Base-by-base conservation (phyloP, 2,797 vertebrate species). In the Sebastes nivosus region DNA sequence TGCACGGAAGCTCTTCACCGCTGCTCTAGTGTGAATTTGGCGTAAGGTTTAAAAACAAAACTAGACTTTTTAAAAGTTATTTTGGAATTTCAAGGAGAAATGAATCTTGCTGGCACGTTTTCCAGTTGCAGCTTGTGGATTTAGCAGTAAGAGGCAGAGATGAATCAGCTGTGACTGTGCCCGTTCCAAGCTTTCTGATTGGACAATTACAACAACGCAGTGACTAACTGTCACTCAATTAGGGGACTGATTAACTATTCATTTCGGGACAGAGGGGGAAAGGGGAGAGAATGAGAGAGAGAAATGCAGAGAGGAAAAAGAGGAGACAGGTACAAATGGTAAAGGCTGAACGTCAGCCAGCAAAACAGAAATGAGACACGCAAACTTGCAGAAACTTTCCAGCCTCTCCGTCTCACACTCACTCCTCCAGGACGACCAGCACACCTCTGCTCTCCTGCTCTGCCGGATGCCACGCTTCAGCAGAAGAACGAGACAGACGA, bases 181-280 rank as follows among this genome's bases (percentile, higher is more conserved):
- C 87, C 4, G 81, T 94, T 95, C 93, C 94, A 95, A 94, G 92
- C 91, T 93, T 94, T 95, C 94, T 94, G 95, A 95, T 94, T 95
- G 94, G 94, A 95, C 95, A 95, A 96, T 96, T 96, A 96, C 91
- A 92, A 92, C 93, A 93, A 94, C 90, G 92, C 93, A 84, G 90
- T 83, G 87, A 83, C 89, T 91, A 88, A 93, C 95, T 94, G 95
- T 94, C 95, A 95, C 91, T 95, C 94, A 95, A 96, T 96, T 96
- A 96, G 91, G 73, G 12, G 86, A 82, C 90, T 94, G 93, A 96
- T 96, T 96, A 96, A 94, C 92, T 91, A 94, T 93, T 94, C 92
- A 94, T 94, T 94, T 95, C 85, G 84, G 93, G 92, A 91, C 64
- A 75, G 88, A 87, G 90, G 74, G 79, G 81, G 74, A 66, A 20